phyloP scores from a whole-genome alignment of 1,140 invertebrate species.

The Zaprionus nigranus region DNA sequence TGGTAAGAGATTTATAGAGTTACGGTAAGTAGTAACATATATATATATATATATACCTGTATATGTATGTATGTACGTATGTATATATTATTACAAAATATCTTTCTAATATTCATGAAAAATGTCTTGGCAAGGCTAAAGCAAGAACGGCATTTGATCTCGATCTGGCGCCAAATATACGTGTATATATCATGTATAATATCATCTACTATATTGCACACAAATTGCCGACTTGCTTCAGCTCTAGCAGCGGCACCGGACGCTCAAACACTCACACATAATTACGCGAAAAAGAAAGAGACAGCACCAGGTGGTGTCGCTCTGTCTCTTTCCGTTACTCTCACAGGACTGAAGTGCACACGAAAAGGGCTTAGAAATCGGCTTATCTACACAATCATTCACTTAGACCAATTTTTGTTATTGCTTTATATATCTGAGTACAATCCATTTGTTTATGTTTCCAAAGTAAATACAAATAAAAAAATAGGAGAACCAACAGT shows the following conservation, averaged over 20 bases:
- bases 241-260: conserved; percentile 13
- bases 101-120: conserved; percentile 30
- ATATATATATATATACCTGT: conserved; percentile 1
- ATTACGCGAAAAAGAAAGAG: conserved; percentile 6
- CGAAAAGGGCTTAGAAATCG: conserved; percentile 32
- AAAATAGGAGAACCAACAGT: background rate
- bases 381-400: conserved; percentile 2
- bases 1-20: background rate
- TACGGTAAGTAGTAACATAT: conserved; percentile 5
- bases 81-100: conserved; percentile 35
- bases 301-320: background rate
- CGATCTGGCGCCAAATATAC: conserved; percentile 24
- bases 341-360: background rate
- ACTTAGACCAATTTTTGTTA: background rate
- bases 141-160: conserved; percentile 13
- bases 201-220: conserved; percentile 39
- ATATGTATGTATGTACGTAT: conserved; percentile 1
- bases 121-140: conserved; percentile 35
- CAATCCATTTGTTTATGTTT: background rate
- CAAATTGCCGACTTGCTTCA: conserved; percentile 11
- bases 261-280: conserved; percentile 14
- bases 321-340: conserved; percentile 14
- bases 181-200: conserved; percentile 26
- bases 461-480: background rate
- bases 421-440: conserved; percentile 4